Evolutionary conservation across 1,140 invertebrate genomes (phyloP).

Genomic region (Pseudomyrmex cubaensis): DNA sequence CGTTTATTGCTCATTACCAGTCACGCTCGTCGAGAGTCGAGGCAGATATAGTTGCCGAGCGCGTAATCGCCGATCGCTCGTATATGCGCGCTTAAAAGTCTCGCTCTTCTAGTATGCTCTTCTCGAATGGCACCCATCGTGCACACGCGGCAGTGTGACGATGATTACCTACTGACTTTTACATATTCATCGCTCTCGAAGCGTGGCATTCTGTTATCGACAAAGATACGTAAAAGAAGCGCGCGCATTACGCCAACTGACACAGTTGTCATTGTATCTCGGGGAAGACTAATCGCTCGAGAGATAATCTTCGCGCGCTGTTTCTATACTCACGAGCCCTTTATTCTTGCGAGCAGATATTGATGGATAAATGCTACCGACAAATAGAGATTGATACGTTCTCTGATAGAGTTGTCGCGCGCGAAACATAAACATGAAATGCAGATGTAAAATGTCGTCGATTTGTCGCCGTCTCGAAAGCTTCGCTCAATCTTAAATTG

Average conservation of each 20-base stretch:
- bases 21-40: slow-evolving; percentile 18
- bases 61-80: slow-evolving; percentile 12
- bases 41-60: slow-evolving; percentile 2
- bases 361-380: slow-evolving; percentile 51
- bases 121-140: slow-evolving; percentile 52
- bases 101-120: slow-evolving; percentile 5
- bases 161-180: slow-evolving; percentile 55
- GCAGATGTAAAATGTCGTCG: slow-evolving; percentile 32
- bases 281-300: slow-evolving; percentile 44
- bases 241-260: slow-evolving; percentile 45
- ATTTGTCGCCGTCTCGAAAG: not conserved
- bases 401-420: slow-evolving; percentile 43
- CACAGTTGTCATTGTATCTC: slow-evolving; percentile 49
- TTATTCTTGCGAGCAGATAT: slow-evolving; percentile 39
- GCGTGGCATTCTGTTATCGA: slow-evolving; percentile 45
- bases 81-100: slow-evolving; percentile 39
- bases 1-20: slow-evolving; percentile 55
- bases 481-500: slow-evolving; percentile 4
- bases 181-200: slow-evolving; percentile 51
- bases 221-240: slow-evolving; percentile 39
- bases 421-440: slow-evolving; percentile 21
- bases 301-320: slow-evolving; percentile 47
- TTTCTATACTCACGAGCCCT: slow-evolving; percentile 30
- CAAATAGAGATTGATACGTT: slow-evolving; percentile 59
- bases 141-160: slow-evolving; percentile 7